Evolutionary conservation across 2,888 invertebrate species (phyloP).

Genomic region (Rapana venosa): DNA sequence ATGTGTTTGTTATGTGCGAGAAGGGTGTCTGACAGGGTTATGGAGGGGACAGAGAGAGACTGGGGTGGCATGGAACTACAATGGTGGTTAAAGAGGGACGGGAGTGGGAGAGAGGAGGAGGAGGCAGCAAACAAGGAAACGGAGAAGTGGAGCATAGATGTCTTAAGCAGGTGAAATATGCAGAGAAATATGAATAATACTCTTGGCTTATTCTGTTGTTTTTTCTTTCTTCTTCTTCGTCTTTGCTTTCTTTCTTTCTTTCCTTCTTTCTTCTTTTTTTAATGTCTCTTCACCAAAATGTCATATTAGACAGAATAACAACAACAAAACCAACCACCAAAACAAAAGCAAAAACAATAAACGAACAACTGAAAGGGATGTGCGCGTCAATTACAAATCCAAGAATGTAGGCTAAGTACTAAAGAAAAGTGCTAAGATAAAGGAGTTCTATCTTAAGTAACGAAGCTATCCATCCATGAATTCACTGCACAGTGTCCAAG

Average conservation of each 20-base stretch:
- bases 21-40: not conserved
- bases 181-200: not conserved
- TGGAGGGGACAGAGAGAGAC: not conserved
- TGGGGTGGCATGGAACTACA: not conserved
- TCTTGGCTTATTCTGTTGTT: not conserved
- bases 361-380: not conserved
- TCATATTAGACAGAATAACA: no score
- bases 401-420: no score
- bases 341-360: no score
- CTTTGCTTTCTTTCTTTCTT: not conserved
- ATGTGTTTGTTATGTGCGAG: not conserved
- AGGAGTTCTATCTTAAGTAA: no score
- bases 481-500: no score
- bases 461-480: no score
- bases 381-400: not conserved
- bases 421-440: no score
- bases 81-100: not conserved
- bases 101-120: not conserved
- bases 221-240: not conserved
- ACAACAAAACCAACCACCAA: no score
- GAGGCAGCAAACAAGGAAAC: not conserved
- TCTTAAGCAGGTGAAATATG: no score
- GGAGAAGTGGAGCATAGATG: not conserved
- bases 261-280: not conserved
- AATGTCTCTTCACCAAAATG: not conserved